Base-by-base conservation (phyloP, 2,888 invertebrate genomes). In the Serripes groenlandicus region DNA sequence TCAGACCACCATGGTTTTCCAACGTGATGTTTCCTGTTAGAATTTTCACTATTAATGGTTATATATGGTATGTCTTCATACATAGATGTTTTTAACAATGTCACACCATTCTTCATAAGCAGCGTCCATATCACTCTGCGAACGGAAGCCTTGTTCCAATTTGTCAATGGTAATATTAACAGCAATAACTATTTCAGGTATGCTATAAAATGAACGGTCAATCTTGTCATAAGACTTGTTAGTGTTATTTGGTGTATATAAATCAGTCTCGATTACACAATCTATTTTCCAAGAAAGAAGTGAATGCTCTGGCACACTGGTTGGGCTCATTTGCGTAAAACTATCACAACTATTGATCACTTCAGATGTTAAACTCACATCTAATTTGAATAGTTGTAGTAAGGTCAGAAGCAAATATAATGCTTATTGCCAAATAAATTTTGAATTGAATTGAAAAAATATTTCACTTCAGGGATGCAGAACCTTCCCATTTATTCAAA, bases 21-120 rank as follows among this genome's bases (percentile, higher is more conserved):
- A 23, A 37, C 26, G 3, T 28, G 30, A 26, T 18, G 49, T 37
- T 68, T 75, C 26, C 42, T 52, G 9, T 21, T 28, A 75, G n/a
- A 9, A n/a, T 21, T 56, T 37, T n/a, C 30, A 75, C 11, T 28
- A 28, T 11, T 26, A 49, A 68, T 28, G 34, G 56, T 37, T 68
- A 28, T 75, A 37, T 35, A 68, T 35, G 56, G 58, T 21, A 75
- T 54, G 28, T 23, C 28, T 2, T 34, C 11, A 58, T 68, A 66
- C 75, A 75, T 75, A 5, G 15, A n/a, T 56, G 35, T 35, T 21
- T 56, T 66, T 75, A 1, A 75, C 26, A 32, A 58, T 26, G 68
- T 54, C 32, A 54, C 75, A 75, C 75, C 75, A 75, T 1, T 75
- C 52, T 23, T 18, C 18, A 56, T 75, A 75, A 7, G 56, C 28